Evolutionary conservation across 2,113 vertebrate species (phyloP), one percentile per base, ranked within the genome.

Genomic region (Scomber scombrus): DNA sequence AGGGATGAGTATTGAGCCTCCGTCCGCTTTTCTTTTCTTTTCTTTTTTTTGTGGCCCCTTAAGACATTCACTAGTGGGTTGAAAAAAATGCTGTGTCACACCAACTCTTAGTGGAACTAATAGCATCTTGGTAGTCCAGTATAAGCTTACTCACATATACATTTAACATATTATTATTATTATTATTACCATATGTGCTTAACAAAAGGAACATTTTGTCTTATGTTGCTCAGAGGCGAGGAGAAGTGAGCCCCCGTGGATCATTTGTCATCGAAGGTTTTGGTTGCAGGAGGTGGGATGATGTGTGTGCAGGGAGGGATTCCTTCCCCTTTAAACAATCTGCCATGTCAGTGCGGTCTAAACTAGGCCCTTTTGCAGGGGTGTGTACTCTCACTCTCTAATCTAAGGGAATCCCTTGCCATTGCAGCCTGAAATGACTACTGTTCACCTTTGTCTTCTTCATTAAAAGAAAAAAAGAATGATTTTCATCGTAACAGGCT

Each of bases 281-380:
- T 89, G 83, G 81, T 89, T 85, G 71, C 82, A 88, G 88, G 90
- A 80, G 85, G 76, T 82, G 85, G 72, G 84, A 69, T 84, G 85
- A 71, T 88, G 76, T 71, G 46, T 69, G 54, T 52, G 71, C 77
- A 79, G 74, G 75, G 73, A 88, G 82, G 88, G 84, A 87, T 88
- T 90, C 85, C 86, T 87, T 88, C 89, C 84, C 81, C 88, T 93
- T 89, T 86, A 79, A 90, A 87, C 89, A 87, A 82, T 87, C 79
- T 93, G 90, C 89, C 81, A 62, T 90, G 92, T 91, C 90, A 91
- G 89, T 89, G 85, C 69, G 50, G 82, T 80, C 85, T 80, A 86
- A 88, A 84, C 76, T 21, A 23, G 87, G 77, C 75, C 84, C 77
- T 75, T 82, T 76, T 75, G 91, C 84, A 86, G 76, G 78, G 85